A percentile compares a stretch with the other conserved stretches of the same genome.
Evolutionary conservation across 2,113 vertebrate genomes (phyloP).

Genomic region (Myrmophylax atrothorax): DNA sequence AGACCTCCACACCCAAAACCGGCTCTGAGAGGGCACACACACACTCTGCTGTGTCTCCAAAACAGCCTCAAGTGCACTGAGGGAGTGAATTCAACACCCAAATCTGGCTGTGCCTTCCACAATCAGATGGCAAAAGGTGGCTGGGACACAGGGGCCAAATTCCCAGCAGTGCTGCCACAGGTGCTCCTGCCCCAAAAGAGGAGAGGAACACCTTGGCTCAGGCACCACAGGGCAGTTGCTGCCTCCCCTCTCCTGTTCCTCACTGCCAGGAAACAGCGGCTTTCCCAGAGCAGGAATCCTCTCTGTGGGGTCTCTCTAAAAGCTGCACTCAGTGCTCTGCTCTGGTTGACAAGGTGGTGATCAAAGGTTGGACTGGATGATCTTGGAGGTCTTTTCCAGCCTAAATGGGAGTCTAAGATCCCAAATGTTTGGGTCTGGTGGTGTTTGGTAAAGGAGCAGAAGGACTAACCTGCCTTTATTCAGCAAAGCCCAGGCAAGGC

Average conservation of each 20-base stretch:
- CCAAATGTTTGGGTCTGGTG: neutral
- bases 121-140: neutral
- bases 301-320: neutral
- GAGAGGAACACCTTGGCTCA: neutral
- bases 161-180: neutral
- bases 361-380: neutral
- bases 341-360: neutral
- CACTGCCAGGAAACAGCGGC: neutral
- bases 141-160: fast-evolving
- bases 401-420: no score
- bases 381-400: neutral
- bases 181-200: neutral
- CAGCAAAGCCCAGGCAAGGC: neutral
- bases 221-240: neutral
- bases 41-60: neutral
- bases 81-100: neutral
- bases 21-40: neutral
- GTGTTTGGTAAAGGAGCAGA: neutral
- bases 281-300: neutral
- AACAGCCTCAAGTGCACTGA: neutral
- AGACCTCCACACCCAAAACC: no score
- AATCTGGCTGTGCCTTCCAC: neutral
- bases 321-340: neutral
- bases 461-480: neutral
- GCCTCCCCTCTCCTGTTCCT: neutral